Evolutionary conservation across 1,140 invertebrate species (phyloP).

Genomic region (Cydia splendana): DNA sequence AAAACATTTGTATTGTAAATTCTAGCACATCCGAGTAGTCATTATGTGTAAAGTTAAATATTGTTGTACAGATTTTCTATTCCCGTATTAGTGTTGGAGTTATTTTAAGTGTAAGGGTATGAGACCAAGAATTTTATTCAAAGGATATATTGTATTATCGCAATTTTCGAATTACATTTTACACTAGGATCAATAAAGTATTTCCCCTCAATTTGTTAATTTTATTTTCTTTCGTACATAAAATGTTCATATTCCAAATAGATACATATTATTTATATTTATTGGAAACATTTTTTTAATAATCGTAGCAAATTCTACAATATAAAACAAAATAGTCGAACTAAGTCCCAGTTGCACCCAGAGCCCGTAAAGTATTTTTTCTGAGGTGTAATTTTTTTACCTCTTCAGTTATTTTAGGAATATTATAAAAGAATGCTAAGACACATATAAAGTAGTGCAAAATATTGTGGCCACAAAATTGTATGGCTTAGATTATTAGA

Average conservation of each 20-base stretch:
- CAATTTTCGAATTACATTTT: constrained; percentile 78
- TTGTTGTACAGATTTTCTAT: constrained; percentile 72
- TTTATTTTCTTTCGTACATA: constrained; percentile 33
- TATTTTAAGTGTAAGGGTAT: constrained; percentile 72
- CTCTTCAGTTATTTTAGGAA: no score
- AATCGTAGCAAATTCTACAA: background rate
- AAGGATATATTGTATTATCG: constrained; percentile 75
- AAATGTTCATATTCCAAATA: constrained; percentile 31
- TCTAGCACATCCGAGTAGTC: constrained; percentile 49
- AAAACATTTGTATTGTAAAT: constrained; percentile 57
- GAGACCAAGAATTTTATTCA: constrained; percentile 73
- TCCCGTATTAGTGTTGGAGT: constrained; percentile 61
- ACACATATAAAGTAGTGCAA: no score
- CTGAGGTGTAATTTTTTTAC: no score
- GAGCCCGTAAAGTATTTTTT: background rate
- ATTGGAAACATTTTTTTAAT: constrained; percentile 11
- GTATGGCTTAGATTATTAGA: no score
- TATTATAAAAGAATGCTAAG: no score
- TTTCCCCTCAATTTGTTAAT: constrained; percentile 59
- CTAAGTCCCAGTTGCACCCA: background rate
- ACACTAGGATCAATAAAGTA: constrained; percentile 79
- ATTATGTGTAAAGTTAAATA: constrained; percentile 67
- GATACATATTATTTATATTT: constrained; percentile 22
- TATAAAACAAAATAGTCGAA: constrained; percentile 4
- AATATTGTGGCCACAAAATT: no score